Conservation (phyloP, 1,140 invertebrate genomes). For the Drosophila hydei region DNA sequence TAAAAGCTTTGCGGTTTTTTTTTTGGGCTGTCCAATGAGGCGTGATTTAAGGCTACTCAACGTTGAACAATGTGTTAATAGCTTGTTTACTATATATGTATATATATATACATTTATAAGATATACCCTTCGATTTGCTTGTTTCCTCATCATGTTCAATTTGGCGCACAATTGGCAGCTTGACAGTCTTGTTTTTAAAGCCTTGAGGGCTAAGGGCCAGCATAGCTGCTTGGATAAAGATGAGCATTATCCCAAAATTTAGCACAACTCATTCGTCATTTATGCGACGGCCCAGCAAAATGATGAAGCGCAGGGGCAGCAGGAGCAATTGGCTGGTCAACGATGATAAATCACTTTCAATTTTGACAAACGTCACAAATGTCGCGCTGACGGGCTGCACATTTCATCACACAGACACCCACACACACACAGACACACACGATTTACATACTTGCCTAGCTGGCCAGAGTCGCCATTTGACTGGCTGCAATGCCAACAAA, state of each 20-base stretch:
- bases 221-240: constrained; percentile 34
- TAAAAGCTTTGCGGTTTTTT: background rate
- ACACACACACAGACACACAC: constrained; percentile 15
- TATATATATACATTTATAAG: constrained; percentile 10
- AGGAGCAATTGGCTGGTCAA: background rate
- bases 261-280: constrained; percentile 74
- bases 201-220: constrained; percentile 8
- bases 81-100: constrained; percentile 66
- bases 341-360: constrained; percentile 80
- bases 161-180: constrained; percentile 47
- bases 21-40: constrained; percentile 24
- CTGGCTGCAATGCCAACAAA: constrained; percentile 32
- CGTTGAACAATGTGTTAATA: constrained; percentile 64
- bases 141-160: constrained; percentile 59
- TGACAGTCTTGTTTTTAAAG: constrained; percentile 62
- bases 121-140: constrained; percentile 20
- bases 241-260: constrained; percentile 57
- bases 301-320: background rate
- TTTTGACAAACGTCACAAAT: constrained; percentile 80
- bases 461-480: constrained; percentile 1
- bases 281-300: constrained; percentile 43
- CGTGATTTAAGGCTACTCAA: constrained; percentile 39
- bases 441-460: constrained; percentile 29
- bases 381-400: constrained; percentile 49
- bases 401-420: constrained; percentile 62